Evolutionary conservation across 2,888 invertebrate species (phyloP).

Genomic region (Barypeithes pellucidus): DNA sequence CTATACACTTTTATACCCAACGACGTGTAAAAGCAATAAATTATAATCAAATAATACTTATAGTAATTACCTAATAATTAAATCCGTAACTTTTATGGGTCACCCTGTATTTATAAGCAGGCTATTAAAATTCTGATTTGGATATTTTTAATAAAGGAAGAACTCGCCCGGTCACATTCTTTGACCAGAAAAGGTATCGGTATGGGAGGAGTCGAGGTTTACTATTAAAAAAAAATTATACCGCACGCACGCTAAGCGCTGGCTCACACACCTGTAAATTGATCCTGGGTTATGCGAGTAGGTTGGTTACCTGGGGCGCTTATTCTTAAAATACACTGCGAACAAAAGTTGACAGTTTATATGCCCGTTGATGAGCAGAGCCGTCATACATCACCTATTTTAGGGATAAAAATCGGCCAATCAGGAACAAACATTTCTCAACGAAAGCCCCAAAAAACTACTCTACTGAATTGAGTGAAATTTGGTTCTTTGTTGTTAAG

Average conservation of each 20-base stretch:
- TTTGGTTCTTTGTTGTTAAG: too few relatives aligned
- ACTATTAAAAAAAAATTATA: slow-evolving; percentile 31
- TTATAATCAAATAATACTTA: background rate
- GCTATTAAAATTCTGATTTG: slow-evolving; percentile 33
- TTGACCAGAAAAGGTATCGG: slow-evolving; percentile 24
- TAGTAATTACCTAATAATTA: background rate
- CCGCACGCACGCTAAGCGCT: slow-evolving; percentile 17
- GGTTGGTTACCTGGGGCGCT: background rate
- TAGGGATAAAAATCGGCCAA: too few relatives aligned
- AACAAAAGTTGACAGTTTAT: too few relatives aligned
- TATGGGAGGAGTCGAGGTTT: slow-evolving; percentile 15
- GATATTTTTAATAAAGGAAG: slow-evolving; percentile 37
- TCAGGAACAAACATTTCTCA: too few relatives aligned
- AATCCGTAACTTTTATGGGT: background rate
- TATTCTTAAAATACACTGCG: background rate
- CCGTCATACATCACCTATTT: too few relatives aligned
- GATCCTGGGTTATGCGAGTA: slow-evolving; percentile 14
- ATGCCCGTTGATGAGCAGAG: too few relatives aligned
- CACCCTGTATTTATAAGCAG: slow-evolving; percentile 33
- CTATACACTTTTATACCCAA: too few relatives aligned
- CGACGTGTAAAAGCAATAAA: background rate
- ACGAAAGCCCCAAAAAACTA: too few relatives aligned
- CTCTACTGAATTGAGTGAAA: too few relatives aligned
- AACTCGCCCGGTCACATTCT: slow-evolving; percentile 41
- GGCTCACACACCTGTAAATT: slow-evolving; percentile 27